Evolutionary conservation across 2,113 vertebrate species (phyloP), one percentile per base, ranked within the genome.

Genomic region (Colistium nudipinnis): DNA sequence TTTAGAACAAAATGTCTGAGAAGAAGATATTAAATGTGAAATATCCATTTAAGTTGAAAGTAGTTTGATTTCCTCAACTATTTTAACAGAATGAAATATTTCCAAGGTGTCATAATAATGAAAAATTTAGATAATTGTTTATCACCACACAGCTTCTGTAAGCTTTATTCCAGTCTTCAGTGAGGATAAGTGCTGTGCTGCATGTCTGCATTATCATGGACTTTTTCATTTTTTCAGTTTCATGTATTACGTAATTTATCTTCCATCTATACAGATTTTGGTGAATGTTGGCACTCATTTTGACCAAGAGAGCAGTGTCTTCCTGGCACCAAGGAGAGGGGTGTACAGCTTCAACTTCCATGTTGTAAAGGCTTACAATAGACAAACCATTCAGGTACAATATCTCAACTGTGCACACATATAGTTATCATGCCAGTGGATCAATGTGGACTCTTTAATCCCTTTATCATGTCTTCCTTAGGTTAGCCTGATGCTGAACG

Each of bases 341-440:
- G 94, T 96, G 66, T 96, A 96, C 88, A 96, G 95, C 68, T 96
- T 96, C 89, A 94, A 93, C 67, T 96, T 95, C 87, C 95, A 96
- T 22, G 95, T 96, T 25, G 95, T 96, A 14, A 96, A 96, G 76
- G 95, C 95, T 41, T 96, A 96, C 88, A 96, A 96, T 54, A 93
- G 95, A 70, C 95, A 96, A 81, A 96, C 95, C 0, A 95, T 96
- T 45, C 95, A 96, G 93, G 95, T 96, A 82, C 25, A 39, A 38
- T 2, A 39, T 17, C 19, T 38, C 25, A 14, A 25, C 16, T 13
- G 6, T n/a, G 11, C 9, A 48, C 27, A 44, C 16, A 11, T 41
- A 9, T 3, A 41, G 1, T 10, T 43, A 0, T 51, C 0, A 7
- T n/a, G 13, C 13, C 27, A 5, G 28, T n/a, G n/a, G 9, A 10